A percentile compares a stretch with the other conserved stretches of the same genome.
phyloP scores from a whole-genome alignment of 2,113 vertebrate genomes.

The Vulpes vulpes region DNA sequence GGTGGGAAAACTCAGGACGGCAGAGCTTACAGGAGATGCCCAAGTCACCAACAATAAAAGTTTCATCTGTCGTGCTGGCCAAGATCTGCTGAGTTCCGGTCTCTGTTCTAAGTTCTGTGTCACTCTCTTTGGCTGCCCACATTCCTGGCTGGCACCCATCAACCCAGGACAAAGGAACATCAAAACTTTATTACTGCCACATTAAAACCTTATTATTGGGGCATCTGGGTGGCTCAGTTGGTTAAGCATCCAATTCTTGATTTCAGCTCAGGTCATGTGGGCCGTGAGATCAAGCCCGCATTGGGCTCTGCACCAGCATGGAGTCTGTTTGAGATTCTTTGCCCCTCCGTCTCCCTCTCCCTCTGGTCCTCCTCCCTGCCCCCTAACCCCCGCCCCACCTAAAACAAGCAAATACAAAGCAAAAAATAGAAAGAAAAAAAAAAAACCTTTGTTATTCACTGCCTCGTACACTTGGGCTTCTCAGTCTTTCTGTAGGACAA shows the following conservation, averaged over 20 bases:
- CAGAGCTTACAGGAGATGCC: no score
- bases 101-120: background rate
- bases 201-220: background rate
- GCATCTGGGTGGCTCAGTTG: background rate
- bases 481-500: rapidly evolving
- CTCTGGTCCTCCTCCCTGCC: background rate
- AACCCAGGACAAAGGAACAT: background rate
- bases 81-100: background rate
- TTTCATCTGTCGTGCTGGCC: background rate
- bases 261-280: background rate
- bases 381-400: background rate
- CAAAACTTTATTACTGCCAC: background rate
- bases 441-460: background rate
- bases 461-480: background rate
- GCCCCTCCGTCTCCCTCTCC: background rate
- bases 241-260: background rate
- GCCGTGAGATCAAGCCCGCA: background rate
- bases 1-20: background rate
- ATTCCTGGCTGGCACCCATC: background rate
- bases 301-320: background rate
- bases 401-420: background rate
- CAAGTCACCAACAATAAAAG: background rate
- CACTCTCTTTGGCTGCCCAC: background rate
- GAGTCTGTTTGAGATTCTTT: background rate
- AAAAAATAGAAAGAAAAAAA: background rate